Conservation (phyloP, 2,888 invertebrate species). For the Exephanes ischioxanthus region DNA sequence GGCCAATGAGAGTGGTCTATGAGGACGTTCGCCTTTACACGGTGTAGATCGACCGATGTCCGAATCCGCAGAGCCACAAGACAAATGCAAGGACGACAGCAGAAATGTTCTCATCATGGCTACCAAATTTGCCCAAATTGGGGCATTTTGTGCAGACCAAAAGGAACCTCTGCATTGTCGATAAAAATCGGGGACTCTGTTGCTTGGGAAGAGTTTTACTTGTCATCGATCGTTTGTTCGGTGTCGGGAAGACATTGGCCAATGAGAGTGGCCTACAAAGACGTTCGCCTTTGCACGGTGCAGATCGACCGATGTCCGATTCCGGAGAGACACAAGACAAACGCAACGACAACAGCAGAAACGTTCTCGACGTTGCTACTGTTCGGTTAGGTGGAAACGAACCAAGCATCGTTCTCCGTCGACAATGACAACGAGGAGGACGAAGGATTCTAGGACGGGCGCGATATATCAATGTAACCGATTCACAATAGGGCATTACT, state of each 20-base stretch:
- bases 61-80: background rate
- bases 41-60: background rate
- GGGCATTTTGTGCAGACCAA: background rate
- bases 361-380: slow-evolving; percentile 16
- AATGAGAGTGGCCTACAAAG: background rate
- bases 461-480: slow-evolving; percentile 76
- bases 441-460: slow-evolving; percentile 35
- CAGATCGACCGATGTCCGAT: background rate
- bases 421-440: slow-evolving; percentile 49
- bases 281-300: background rate
- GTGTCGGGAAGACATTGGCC: background rate
- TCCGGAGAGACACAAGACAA: background rate
- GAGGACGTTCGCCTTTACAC: background rate
- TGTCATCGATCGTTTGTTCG: background rate
- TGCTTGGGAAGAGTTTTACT: too few species aligned
- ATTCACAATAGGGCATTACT: slow-evolving; percentile 80
- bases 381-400: slow-evolving; percentile 42
- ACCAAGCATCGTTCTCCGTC: slow-evolving; percentile 31
- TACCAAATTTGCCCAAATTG: background rate
- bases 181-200: too few species aligned
- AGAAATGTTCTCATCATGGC: slow-evolving; percentile 12
- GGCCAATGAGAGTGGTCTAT: background rate
- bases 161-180: too few species aligned
- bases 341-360: slow-evolving; percentile 10
- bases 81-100: slow-evolving; percentile 9